phyloP scores from a whole-genome alignment of 2,888 invertebrate species.

The Timandra comae region DNA sequence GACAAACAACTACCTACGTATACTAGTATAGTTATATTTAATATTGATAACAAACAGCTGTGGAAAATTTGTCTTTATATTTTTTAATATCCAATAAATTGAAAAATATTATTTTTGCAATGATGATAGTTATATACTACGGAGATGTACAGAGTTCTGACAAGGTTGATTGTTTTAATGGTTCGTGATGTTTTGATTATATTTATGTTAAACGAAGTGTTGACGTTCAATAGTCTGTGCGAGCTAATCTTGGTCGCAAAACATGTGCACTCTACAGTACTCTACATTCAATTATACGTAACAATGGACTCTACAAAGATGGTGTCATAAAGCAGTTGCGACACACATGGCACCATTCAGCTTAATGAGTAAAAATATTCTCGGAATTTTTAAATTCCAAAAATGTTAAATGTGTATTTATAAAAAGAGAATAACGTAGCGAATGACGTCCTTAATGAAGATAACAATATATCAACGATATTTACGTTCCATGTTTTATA shows the following conservation, averaged over 20 bases:
- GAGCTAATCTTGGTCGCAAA: slow-evolving; percentile 11
- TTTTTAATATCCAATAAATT: no score
- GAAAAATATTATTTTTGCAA: no score
- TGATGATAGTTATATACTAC: no score
- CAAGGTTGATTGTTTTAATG: slow-evolving; percentile 4
- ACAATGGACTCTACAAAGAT: slow-evolving; percentile 15
- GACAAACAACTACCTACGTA: slow-evolving; percentile 9
- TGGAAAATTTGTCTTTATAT: slow-evolving; percentile 29
- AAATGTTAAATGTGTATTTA: slow-evolving; percentile 23
- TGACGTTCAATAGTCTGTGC: slow-evolving; percentile 19
- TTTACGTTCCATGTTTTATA: slow-evolving; percentile 24
- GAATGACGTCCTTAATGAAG: slow-evolving; percentile 45
- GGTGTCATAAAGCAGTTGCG: neutral
- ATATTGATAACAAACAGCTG: slow-evolving; percentile 23
- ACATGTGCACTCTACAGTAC: slow-evolving; percentile 26
- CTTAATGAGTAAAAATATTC: slow-evolving; percentile 5
- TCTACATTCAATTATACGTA: slow-evolving; percentile 22
- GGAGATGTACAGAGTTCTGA: no score
- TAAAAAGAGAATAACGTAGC: slow-evolving; percentile 36
- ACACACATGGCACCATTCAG: no score
- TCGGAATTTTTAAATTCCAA: neutral
- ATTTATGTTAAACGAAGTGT: slow-evolving; percentile 15
- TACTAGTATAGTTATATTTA: slow-evolving; percentile 14
- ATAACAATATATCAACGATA: slow-evolving; percentile 36
- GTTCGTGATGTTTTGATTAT: slow-evolving; percentile 12